Conservation (phyloP, 1,140 invertebrate genomes). For the Fopius arisanus region DNA sequence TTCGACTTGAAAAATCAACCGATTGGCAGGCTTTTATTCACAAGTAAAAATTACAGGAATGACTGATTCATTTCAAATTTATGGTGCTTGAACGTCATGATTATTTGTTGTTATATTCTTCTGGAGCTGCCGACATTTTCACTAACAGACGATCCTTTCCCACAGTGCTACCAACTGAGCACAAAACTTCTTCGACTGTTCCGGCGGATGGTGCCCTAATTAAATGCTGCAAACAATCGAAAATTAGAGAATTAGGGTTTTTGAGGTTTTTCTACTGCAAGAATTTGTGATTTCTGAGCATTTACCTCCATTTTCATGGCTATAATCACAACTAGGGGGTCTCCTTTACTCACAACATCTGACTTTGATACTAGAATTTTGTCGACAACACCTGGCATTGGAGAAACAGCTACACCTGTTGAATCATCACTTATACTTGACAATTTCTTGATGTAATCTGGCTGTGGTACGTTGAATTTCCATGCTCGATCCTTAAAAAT, state of each 20-base stretch:
- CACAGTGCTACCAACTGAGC: slow-evolving; percentile 83
- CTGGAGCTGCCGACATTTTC: slow-evolving; percentile 43
- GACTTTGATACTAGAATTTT: slow-evolving; percentile 86
- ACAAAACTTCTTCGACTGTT: slow-evolving; percentile 76
- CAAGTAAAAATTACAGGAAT: too few species aligned
- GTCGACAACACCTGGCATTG: slow-evolving; percentile 96
- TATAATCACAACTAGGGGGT: slow-evolving; percentile 88
- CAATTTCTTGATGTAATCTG: slow-evolving; percentile 64
- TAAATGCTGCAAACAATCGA: slow-evolving; percentile 74
- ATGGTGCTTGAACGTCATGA: neutral
- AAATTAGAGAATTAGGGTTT: neutral
- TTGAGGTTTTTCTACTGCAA: slow-evolving; percentile 3
- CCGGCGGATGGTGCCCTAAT: slow-evolving; percentile 83
- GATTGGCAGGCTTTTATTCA: too few species aligned
- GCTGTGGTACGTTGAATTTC: slow-evolving; percentile 60
- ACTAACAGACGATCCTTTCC: slow-evolving; percentile 76
- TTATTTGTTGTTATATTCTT: neutral
- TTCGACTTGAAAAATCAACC: too few species aligned
- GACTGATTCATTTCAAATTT: too few species aligned
- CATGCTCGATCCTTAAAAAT: slow-evolving; percentile 65
- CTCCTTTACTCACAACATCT: slow-evolving; percentile 80
- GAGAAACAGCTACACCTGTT: slow-evolving; percentile 74
- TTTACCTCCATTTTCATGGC: slow-evolving; percentile 99
- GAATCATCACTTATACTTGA: slow-evolving; percentile 37
- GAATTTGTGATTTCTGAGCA: neutral